Conservation (phyloP, 23 tunicate species). For the Trididemnum clinides region DNA sequence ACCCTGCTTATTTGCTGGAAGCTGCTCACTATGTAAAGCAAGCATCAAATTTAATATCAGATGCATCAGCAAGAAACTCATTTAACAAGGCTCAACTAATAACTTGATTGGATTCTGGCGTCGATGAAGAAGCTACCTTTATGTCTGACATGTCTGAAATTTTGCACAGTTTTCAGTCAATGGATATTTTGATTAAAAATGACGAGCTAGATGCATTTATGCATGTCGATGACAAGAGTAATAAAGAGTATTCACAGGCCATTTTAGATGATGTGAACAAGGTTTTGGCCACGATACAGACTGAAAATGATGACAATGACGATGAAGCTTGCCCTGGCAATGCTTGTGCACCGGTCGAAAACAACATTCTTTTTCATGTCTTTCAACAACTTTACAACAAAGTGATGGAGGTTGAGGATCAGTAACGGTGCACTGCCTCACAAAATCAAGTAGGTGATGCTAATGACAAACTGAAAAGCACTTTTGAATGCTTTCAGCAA, state of each 20-base stretch:
- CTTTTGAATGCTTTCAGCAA: conserved; percentile 27
- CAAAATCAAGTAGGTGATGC: conserved; percentile 28
- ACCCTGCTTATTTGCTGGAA: conserved; percentile 52
- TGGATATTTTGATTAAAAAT: conserved; percentile 24
- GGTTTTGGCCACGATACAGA: conserved; percentile 4
- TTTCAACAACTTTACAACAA: conserved; percentile 27
- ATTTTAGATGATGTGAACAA: conserved; percentile 12
- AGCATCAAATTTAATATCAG: conserved; percentile 34
- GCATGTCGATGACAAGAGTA: conserved; percentile 29
- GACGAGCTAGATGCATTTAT: conserved; percentile 42
- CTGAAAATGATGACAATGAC: neutral
- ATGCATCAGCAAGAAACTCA: conserved; percentile 26
- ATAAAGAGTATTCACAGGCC: conserved; percentile 27
- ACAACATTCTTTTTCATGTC: conserved; percentile 18
- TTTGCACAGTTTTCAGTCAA: neutral
- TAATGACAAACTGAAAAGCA: conserved; percentile 13
- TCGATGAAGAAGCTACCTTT: conserved; percentile 23
- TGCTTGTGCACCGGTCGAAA: conserved; percentile 13
- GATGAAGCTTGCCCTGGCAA: neutral
- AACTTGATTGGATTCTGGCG: conserved; percentile 18
- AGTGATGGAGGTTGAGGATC: neutral
- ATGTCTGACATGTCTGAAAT: conserved; percentile 19
- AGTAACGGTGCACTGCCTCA: neutral
- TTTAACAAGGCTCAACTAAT: conserved; percentile 36
- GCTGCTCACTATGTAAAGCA: conserved; percentile 52